These are phyloP conservation scores for Chlamydotis undulata DNA, from an alignment of 2,113 vertebrate genomes.

Conservation along the genomic window DNA sequence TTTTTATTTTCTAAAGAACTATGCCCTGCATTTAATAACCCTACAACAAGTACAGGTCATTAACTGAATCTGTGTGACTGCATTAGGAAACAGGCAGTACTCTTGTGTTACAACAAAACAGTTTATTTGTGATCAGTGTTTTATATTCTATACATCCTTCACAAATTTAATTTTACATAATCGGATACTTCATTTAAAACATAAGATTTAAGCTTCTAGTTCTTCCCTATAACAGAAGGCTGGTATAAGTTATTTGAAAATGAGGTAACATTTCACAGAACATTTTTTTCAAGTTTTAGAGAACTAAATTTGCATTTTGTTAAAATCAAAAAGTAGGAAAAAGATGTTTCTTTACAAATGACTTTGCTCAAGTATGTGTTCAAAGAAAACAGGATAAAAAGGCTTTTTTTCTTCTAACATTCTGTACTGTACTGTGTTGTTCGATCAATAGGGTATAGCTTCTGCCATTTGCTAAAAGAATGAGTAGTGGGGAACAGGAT, in stretches of 20 bases:
- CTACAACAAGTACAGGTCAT: slow-evolving; percentile 69
- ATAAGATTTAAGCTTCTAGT: slow-evolving; percentile 79
- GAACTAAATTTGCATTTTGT: slow-evolving; percentile 90
- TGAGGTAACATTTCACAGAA: slow-evolving; percentile 99
- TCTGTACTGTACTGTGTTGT: slow-evolving; percentile 82
- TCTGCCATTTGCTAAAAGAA: slow-evolving; percentile 96
- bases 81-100: slow-evolving; percentile 83
- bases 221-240: slow-evolving; percentile 85
- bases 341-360: slow-evolving; percentile 88
- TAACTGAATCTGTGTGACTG: slow-evolving; percentile 71
- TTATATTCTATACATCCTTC: slow-evolving; percentile 93
- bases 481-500: slow-evolving; percentile 96
- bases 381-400: slow-evolving; percentile 83
- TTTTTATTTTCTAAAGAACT: slow-evolving; percentile 64
- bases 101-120: slow-evolving; percentile 88
- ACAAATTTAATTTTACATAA: slow-evolving; percentile 92
- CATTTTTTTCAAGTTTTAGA: slow-evolving; percentile 96
- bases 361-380: slow-evolving; percentile 85
- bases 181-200: slow-evolving; percentile 83
- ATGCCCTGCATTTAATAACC: slow-evolving; percentile 74
- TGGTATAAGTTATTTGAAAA: slow-evolving; percentile 91
- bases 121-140: slow-evolving; percentile 93
- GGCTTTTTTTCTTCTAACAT: slow-evolving; percentile 84
- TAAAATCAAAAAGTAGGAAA: slow-evolving; percentile 88
- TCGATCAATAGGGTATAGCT: slow-evolving; percentile 78